phyloP scores from a whole-genome alignment of 2,888 invertebrate genomes.

The Trichopria drosophilae region DNA sequence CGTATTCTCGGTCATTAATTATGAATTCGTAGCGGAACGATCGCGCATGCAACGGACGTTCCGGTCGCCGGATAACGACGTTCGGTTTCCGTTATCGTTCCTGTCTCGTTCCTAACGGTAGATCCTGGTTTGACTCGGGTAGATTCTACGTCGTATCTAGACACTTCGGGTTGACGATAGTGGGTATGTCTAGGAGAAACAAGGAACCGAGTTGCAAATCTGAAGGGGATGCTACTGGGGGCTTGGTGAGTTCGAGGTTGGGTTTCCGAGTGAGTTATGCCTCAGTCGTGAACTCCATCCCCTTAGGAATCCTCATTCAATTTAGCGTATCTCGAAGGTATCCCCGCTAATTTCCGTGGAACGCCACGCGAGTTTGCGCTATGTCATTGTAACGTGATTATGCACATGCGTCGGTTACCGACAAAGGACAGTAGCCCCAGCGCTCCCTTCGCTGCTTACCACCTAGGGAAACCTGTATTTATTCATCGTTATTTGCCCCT shows the following conservation, averaged over 20 bases:
- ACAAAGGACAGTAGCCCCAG: no score
- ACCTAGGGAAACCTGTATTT: no score
- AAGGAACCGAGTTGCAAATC: slow-evolving; percentile 7
- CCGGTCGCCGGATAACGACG: no score
- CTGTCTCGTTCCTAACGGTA: background rate
- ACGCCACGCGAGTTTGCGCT: background rate
- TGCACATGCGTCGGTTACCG: no score
- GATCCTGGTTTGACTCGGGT: background rate
- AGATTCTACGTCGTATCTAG: no score
- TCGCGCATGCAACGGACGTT: slow-evolving; percentile 22
- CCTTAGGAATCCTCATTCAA: slow-evolving; percentile 41
- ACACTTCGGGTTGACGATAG: no score
- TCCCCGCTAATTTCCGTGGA: slow-evolving; percentile 22
- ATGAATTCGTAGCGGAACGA: slow-evolving; percentile 32
- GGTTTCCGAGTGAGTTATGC: slow-evolving; percentile 39
- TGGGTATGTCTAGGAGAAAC: slow-evolving; percentile 3
- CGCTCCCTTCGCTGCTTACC: no score
- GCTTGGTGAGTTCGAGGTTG: slow-evolving; percentile 32
- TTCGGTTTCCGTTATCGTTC: slow-evolving; percentile 1
- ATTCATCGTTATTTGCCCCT: no score
- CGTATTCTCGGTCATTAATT: slow-evolving; percentile 35
- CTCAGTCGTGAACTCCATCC: slow-evolving; percentile 38
- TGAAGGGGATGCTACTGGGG: slow-evolving; percentile 15
- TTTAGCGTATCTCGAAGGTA: slow-evolving; percentile 36
- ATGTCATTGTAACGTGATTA: background rate